Evolutionary conservation across 2,888 invertebrate genomes (phyloP), one percentile per base, ranked within the genome.

Genomic region (Caenorhabditis sinica): DNA sequence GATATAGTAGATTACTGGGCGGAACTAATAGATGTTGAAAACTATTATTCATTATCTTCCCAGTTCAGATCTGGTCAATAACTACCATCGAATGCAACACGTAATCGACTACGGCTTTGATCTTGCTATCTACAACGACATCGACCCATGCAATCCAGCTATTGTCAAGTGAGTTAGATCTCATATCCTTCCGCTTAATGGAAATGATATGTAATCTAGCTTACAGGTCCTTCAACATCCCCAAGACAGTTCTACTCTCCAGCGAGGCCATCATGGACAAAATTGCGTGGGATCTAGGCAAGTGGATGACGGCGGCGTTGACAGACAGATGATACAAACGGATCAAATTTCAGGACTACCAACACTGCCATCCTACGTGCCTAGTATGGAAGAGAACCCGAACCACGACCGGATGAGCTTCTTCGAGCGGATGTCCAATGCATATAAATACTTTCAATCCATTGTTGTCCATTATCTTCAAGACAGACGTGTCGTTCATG

Each of bases 201-300:
- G 80, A 60, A 84, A 84, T 84, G 84, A 84, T 84, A 84, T 84
- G 84, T 84, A 84, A 80, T 84, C 84, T 84, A 80, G 80, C 84
- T 84, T 84, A 80, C 84, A 84, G 84, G 80, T 75, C 61, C n/a
- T 28, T 85, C 45, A 76, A 76, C 60, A 85, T 85, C 63, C 40
- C 63, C 4, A 85, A 85, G 25, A 77, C 73, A 11, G 77, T 73
- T 49, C 40, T 85, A 28, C 30, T 85, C 23, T 85, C 85, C 17
- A 77, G 63, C 20, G 85, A 85, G 40, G 77, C 85, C 11, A 58
- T 85, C 9, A 85, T 85, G 85, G 85, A 85, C 40, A 77, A 85
- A 17, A 69, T 82, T 30, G 75, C 76, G 4, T 81, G 76, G 80
- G 72, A 76, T 28, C 45, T 77, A 51, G 85, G 81, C 75, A 69